Evolutionary conservation across 2,888 invertebrate species (phyloP).

Genomic region (Eupithecia inturbata): DNA sequence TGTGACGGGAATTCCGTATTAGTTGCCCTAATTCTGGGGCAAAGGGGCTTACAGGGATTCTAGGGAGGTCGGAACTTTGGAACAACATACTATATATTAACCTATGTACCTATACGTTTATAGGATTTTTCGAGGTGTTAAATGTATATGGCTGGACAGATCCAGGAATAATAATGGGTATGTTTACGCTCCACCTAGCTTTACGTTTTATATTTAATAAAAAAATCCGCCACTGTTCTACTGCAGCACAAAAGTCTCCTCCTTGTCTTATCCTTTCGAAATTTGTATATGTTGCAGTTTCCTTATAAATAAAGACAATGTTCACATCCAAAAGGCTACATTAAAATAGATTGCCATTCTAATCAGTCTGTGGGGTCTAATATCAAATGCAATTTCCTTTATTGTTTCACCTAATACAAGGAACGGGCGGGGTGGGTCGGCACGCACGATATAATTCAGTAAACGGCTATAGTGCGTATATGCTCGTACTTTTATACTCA

Average conservation of each 20-base stretch:
- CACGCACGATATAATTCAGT: conserved; percentile 50
- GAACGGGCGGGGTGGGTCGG: conserved; percentile 52
- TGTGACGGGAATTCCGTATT: conserved; percentile 74
- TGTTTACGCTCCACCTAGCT: not conserved
- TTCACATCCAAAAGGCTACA: conserved; percentile 45
- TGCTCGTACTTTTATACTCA: not conserved
- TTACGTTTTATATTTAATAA: not conserved
- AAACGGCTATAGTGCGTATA: conserved; percentile 32
- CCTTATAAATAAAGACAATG: not conserved
- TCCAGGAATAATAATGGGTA: not conserved
- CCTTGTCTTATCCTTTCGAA: not conserved
- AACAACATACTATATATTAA: too few relatives aligned
- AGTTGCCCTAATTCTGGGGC: conserved; percentile 48
- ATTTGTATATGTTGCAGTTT: not conserved
- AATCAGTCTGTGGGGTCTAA: conserved; percentile 56
- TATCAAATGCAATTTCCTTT: conserved; percentile 65
- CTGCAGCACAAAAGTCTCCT: not conserved
- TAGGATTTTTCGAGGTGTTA: not conserved
- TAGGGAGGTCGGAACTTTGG: conserved; percentile 22
- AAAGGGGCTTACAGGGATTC: conserved; percentile 41
- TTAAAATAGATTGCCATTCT: conserved; percentile 64
- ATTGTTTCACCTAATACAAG: conserved; percentile 60
- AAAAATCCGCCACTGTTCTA: not conserved
- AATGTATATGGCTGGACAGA: not conserved
- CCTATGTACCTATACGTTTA: not conserved